Percentiles rank a stretch among this genome's conserved stretches.
phyloP scores from a whole-genome alignment of 2,888 invertebrate species.

The Limnephilus lunatus region DNA sequence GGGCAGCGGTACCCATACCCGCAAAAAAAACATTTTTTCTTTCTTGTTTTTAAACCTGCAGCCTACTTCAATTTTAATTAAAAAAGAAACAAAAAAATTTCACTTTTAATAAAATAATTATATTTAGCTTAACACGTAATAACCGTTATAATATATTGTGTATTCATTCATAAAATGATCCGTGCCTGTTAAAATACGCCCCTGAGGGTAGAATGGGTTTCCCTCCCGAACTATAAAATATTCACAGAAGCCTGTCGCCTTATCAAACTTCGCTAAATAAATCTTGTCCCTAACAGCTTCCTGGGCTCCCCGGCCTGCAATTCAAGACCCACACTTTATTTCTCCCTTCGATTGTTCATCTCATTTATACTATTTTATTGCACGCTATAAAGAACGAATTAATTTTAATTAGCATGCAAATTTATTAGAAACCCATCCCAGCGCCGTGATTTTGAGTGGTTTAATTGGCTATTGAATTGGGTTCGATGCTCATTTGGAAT shows the following conservation, averaged over 20 bases:
- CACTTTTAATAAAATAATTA: no score
- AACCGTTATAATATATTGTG: background rate
- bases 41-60: no score
- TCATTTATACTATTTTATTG: constrained; percentile 63
- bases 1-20: no score
- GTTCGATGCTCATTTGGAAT: constrained; percentile 9
- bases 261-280: constrained; percentile 62
- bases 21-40: no score
- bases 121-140: background rate
- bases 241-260: constrained; percentile 52
- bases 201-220: constrained; percentile 33
- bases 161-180: background rate
- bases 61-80: no score
- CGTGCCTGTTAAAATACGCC: background rate
- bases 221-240: constrained; percentile 59
- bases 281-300: constrained; percentile 54
- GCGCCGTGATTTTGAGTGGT: background rate
- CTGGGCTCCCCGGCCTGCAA: constrained; percentile 21
- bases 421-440: constrained; percentile 43
- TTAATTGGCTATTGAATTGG: constrained; percentile 3
- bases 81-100: no score
- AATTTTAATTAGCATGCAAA: constrained; percentile 64
- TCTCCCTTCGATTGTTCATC: constrained; percentile 59
- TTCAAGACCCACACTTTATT: constrained; percentile 54
- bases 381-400: constrained; percentile 60